These are phyloP conservation scores for Stichodactyla mertensii DNA, from an alignment of 64 coral and sea anemone species.

Conservation along the genomic window DNA sequence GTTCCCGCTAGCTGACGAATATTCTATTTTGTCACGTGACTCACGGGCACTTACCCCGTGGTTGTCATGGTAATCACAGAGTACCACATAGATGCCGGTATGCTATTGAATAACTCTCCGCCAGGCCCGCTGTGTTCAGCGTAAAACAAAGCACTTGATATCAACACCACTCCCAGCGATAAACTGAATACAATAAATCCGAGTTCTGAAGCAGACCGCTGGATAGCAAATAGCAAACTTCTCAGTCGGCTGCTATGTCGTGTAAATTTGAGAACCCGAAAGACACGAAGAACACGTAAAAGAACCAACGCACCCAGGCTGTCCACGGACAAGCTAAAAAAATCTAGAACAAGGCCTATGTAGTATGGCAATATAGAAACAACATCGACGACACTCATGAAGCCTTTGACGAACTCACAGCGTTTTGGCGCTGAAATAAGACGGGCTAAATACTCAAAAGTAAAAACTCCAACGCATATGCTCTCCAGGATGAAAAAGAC, in stretches of 20 bases:
- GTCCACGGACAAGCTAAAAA: conserved; percentile 39
- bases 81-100: conserved; percentile 95
- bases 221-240: conserved; percentile 82
- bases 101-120: conserved; percentile 63
- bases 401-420: conserved; percentile 56
- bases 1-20: not conserved
- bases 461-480: conserved; percentile 62
- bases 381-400: conserved; percentile 76
- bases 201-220: conserved; percentile 85
- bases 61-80: conserved; percentile 94
- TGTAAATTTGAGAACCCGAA: conserved; percentile 89
- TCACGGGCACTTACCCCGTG: conserved; percentile 51
- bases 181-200: conserved; percentile 90
- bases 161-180: conserved; percentile 71
- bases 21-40: not conserved
- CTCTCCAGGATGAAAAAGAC: conserved; percentile 66
- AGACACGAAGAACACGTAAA: conserved; percentile 72
- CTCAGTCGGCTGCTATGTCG: conserved; percentile 69
- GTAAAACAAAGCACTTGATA: conserved; percentile 80
- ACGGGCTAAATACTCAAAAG: conserved; percentile 62
- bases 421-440: conserved; percentile 64
- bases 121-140: conserved; percentile 32
- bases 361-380: conserved; percentile 83
- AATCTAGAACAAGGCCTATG: conserved; percentile 42
- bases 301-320: conserved; percentile 72